A percentile compares a stretch with the other conserved stretches of the same genome.
Conservation (phyloP, 2,888 invertebrate genomes). For the Gnatocerus cornutus region DNA sequence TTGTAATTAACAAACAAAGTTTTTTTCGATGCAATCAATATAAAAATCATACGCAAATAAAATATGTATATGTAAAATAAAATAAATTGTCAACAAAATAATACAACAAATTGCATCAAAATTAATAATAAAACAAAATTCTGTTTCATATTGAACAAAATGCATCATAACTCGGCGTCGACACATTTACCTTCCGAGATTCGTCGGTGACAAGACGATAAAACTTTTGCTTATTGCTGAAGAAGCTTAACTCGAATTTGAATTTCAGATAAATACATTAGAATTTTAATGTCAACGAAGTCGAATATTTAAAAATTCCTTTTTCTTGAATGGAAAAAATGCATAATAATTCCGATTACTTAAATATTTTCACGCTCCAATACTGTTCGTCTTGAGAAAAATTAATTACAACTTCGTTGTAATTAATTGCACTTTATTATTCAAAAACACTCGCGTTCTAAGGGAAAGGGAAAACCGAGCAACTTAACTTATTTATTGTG, state of each 20-base stretch:
- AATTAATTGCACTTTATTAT: conserved; percentile 17
- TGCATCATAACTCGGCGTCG: not conserved
- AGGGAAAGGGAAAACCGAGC: not conserved
- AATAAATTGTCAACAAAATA: no score
- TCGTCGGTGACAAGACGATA: conserved; percentile 46
- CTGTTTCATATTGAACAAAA: no score
- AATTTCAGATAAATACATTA: conserved; percentile 47
- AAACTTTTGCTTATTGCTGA: conserved; percentile 46
- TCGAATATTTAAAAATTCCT: conserved; percentile 35
- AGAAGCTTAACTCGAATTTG: conserved; percentile 41
- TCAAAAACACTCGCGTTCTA: not conserved
- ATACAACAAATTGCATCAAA: no score
- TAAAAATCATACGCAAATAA: no score
- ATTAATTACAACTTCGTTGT: conserved; percentile 8
- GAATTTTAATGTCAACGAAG: conserved; percentile 41
- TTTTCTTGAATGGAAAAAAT: conserved; percentile 22
- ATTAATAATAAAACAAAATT: no score
- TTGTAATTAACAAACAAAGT: no score
- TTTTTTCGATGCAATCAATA: no score
- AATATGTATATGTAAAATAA: no score
- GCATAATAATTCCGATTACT: conserved; percentile 41
- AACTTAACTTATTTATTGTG: not conserved
- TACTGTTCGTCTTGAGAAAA: not conserved
- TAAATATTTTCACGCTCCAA: conserved; percentile 42
- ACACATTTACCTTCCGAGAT: conserved; percentile 32